phyloP scores from a whole-genome alignment of 2,888 invertebrate genomes.

The Aleiodes leptofemur region DNA sequence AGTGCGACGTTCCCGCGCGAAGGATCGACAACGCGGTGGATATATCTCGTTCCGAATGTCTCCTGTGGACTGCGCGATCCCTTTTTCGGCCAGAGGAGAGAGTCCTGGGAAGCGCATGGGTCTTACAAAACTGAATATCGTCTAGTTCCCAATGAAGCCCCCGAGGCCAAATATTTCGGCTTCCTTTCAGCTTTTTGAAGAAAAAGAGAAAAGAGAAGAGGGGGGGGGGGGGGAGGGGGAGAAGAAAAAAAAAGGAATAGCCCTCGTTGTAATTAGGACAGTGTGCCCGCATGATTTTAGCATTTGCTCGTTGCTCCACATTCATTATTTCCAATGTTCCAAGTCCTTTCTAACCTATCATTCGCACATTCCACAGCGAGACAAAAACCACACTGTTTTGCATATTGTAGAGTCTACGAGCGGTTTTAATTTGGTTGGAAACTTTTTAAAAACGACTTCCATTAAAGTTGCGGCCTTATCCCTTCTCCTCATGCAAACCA shows the following conservation, averaged over 20 bases:
- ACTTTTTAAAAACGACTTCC: too few species aligned
- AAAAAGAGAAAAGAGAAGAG: constrained; percentile 55
- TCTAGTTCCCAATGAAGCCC: constrained; percentile 53
- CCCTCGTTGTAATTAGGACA: constrained; percentile 75
- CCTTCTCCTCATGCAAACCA: too few species aligned
- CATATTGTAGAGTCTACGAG: constrained; percentile 19
- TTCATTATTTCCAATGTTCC: constrained; percentile 50
- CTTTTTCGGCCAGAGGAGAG: constrained; percentile 51
- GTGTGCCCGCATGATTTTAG: constrained; percentile 72
- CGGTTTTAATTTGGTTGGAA: too few species aligned
- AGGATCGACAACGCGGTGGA: constrained; percentile 33
- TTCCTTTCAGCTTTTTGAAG: constrained; percentile 57
- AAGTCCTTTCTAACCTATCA: constrained; percentile 42
- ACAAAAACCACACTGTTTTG: constrained; percentile 20
- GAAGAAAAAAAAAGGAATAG: constrained; percentile 63
- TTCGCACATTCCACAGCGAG: neutral
- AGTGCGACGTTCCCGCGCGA: constrained; percentile 38
- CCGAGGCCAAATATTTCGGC: constrained; percentile 57
- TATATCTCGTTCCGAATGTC: constrained; percentile 8
- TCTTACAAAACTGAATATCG: constrained; percentile 52
- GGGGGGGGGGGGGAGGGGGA: constrained; percentile 47
- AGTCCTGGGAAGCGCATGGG: constrained; percentile 56
- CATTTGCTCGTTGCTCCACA: constrained; percentile 49
- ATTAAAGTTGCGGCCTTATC: too few species aligned
- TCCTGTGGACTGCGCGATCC: constrained; percentile 13